Conservation (phyloP, 2,113 vertebrate genomes). For the Petroica traversi region DNA sequence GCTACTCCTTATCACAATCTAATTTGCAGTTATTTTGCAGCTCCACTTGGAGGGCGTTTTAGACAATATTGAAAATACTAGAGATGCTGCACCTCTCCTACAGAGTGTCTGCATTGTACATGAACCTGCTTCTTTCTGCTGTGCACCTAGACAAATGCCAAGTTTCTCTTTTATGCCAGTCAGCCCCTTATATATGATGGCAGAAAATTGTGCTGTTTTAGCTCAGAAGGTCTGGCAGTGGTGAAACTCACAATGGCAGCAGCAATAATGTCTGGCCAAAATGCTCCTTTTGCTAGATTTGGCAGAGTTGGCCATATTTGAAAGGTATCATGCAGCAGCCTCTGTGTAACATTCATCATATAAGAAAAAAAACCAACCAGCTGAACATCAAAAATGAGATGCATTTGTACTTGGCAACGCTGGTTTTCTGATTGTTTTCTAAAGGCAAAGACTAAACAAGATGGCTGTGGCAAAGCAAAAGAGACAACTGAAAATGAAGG, state of each 20-base stretch:
- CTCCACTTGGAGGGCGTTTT: neutral
- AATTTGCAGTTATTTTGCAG: neutral
- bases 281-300: neutral
- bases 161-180: neutral
- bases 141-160: neutral
- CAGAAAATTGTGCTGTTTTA: neutral
- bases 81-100: neutral
- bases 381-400: slow-evolving; percentile 30
- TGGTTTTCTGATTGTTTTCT: slow-evolving; percentile 39
- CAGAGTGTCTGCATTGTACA: neutral
- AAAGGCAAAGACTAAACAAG: slow-evolving; percentile 43
- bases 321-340: neutral
- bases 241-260: neutral
- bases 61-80: neutral
- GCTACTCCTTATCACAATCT: neutral
- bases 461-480: slow-evolving; percentile 21
- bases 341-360: neutral
- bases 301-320: slow-evolving; percentile 14
- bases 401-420: slow-evolving; percentile 45
- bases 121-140: slow-evolving; percentile 11
- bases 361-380: neutral
- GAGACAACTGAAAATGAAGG: slow-evolving; percentile 39
- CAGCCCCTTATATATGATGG: neutral
- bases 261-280: neutral
- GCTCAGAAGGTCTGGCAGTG: neutral